Evolutionary conservation across 2,888 invertebrate species (phyloP).

Genomic region (Coenonympha glycerion): DNA sequence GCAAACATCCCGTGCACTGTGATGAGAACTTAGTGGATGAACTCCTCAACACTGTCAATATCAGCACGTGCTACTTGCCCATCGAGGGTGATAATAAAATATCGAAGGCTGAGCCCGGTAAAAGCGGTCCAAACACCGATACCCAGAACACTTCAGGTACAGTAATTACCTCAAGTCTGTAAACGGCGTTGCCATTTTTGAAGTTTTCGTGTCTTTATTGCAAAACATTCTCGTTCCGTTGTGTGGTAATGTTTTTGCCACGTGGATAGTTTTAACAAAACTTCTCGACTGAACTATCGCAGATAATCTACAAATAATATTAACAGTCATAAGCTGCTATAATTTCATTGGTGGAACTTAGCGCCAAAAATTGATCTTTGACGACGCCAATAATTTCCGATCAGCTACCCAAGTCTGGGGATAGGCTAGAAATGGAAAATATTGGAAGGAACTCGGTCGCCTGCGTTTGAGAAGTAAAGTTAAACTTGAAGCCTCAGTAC

Average conservation of each 20-base stretch:
- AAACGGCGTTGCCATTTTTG: background rate
- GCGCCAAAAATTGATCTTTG: no score
- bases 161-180: conserved; percentile 1
- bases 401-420: no score
- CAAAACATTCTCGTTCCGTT: background rate
- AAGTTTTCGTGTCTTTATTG: background rate
- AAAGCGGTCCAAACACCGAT: background rate
- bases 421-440: no score
- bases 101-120: no score
- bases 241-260: no score
- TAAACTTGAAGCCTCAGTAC: no score
- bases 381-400: no score
- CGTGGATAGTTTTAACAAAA: background rate
- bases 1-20: conserved; percentile 24
- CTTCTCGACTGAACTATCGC: background rate
- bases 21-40: conserved; percentile 31
- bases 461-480: no score
- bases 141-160: conserved; percentile 8
- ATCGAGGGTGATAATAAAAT: background rate
- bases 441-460: no score
- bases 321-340: no score
- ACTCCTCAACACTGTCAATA: conserved; percentile 26
- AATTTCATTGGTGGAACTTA: no score
- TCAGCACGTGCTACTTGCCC: conserved; percentile 25
- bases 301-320: no score